A percentile compares a stretch with the other conserved stretches of the same genome.
Evolutionary conservation across 2,888 invertebrate genomes (phyloP).

Genomic region (Boloria selene): DNA sequence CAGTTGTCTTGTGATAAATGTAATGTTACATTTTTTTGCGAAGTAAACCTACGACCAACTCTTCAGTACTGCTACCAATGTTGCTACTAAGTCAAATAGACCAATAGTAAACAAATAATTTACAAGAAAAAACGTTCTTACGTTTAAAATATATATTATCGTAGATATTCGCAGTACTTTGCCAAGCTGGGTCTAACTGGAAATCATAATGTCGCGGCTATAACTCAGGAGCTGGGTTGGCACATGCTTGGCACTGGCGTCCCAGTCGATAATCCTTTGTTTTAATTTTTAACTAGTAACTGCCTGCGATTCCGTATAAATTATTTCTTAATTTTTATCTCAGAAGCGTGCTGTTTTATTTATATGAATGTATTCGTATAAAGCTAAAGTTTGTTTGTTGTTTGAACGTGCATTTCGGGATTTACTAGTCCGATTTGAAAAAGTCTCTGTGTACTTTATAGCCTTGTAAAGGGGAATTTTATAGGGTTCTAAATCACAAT

Average conservation of each 20-base stretch:
- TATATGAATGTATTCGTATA: background rate
- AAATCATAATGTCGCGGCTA: conserved; percentile 32
- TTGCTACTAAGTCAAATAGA: background rate
- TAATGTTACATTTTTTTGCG: too few relatives aligned
- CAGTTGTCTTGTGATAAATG: too few relatives aligned
- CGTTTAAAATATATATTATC: conserved; percentile 7
- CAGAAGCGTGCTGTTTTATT: background rate
- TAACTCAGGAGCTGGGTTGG: conserved; percentile 31
- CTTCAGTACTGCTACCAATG: too few relatives aligned
- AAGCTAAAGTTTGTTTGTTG: too few relatives aligned
- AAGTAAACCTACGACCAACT: too few relatives aligned
- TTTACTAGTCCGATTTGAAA: too few relatives aligned
- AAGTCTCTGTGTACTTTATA: too few relatives aligned
- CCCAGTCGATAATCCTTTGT: conserved; percentile 24
- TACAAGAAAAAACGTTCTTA: conserved; percentile 4
- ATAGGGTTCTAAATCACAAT: too few relatives aligned
- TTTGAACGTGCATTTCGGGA: too few relatives aligned
- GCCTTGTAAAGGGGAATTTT: too few relatives aligned
- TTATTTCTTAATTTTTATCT: conserved; percentile 9
- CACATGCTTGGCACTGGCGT: conserved; percentile 25
- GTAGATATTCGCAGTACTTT: conserved; percentile 11
- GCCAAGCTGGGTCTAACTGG: conserved; percentile 24
- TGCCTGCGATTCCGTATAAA: conserved; percentile 14
- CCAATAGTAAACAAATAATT: background rate
- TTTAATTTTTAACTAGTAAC: conserved; percentile 24